Evolutionary conservation across 2,113 vertebrate genomes (phyloP).

Genomic region (Gorsachius goisagi): DNA sequence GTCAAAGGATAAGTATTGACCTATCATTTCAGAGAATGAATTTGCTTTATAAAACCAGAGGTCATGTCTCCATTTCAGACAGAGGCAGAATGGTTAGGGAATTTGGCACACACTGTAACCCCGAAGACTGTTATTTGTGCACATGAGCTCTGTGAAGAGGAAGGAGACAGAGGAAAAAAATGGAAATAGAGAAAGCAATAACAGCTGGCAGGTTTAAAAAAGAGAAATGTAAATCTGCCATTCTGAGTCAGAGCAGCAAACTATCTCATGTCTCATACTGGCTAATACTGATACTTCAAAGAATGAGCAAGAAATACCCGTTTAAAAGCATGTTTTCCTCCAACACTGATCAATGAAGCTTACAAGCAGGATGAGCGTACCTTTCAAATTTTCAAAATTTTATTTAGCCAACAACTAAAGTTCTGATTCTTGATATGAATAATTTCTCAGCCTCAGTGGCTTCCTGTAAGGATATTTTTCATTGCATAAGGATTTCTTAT

Average conservation of each 20-base stretch:
- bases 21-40: neutral
- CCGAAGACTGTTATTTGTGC: neutral
- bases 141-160: neutral
- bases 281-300: neutral
- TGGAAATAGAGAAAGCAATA: neutral
- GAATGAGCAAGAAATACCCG: neutral
- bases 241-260: neutral
- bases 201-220: neutral
- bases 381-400: neutral
- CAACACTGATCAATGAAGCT: neutral
- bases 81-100: neutral
- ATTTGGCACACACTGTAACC: neutral
- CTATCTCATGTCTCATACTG: neutral
- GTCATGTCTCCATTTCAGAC: neutral
- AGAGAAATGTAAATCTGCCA: neutral
- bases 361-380: neutral
- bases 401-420: neutral
- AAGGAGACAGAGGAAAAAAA: neutral
- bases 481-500: neutral
- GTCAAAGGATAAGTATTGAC: neutral
- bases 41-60: neutral
- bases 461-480: neutral
- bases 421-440: neutral
- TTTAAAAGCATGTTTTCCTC: neutral
- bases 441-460: neutral